Evolutionary conservation across 2,113 vertebrate genomes (phyloP), one percentile per base, ranked within the genome.

Genomic region (Siniperca knerii): DNA sequence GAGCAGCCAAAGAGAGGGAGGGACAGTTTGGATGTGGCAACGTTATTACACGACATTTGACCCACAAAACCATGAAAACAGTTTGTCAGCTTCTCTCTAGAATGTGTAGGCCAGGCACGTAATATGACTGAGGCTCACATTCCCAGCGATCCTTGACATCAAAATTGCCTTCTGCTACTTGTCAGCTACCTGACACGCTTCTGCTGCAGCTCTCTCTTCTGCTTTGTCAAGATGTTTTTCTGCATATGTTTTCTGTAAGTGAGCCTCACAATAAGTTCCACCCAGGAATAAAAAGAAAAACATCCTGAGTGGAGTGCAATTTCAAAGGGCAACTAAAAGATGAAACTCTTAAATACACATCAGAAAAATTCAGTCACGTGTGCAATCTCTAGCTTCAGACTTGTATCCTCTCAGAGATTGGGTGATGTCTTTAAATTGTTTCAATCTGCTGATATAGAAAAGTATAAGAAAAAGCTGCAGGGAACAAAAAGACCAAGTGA

Each of bases 131-230:
- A 18, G 11, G 20, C 50, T 60, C 52, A 21, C 64, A 61, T 64
- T 77, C 10, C 15, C 61, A 52, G n/a, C 42, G 35, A 81, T 76
- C 46, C 60, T 76, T 75, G 77, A 83, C 69, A 77, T 67, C 20
- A 12, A 42, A 89, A 89, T 67, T 77, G 54, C 15, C 29, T 60
- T 1, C 10, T 64, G 12, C 48, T 66, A 69, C 64, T 82, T 48
- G 78, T 88, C 75, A 75, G 37, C 79, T 57, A 40, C 33, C 33
- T 75, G 74, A 86, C 69, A 55, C 69, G n/a, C 54, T 69, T 52
- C 64, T 79, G 60, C 77, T 54, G 57, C 42, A 57, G 77, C 69
- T 81, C 64, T n/a, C 37, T 71, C 57, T n/a, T 40, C 57, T 9
- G 48, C 50, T 79, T 25, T 68, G 18, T 84, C 72, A 25, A 65